These are phyloP conservation scores for Morpho helenor DNA, from an alignment of 2,888 invertebrate genomes.

Conservation along the genomic window DNA sequence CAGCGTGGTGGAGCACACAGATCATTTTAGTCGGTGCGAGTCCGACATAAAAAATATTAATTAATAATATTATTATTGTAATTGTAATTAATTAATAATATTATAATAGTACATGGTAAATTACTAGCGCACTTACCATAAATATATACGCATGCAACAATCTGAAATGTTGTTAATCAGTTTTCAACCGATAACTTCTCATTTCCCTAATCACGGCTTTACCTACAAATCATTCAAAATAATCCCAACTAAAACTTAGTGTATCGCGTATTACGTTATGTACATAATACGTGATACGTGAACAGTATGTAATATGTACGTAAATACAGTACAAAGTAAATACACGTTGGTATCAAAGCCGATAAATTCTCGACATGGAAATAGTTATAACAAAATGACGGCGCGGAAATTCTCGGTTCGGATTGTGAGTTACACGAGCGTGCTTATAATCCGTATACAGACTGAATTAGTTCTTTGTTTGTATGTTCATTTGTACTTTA, in stretches of 20 bases:
- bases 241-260: conserved; percentile 1
- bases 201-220: neutral
- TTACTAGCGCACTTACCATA: no score
- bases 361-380: conserved; percentile 7
- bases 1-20: no score
- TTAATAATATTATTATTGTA: no score
- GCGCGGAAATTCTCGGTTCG: conserved; percentile 1
- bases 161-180: neutral
- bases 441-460: neutral
- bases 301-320: no score
- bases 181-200: conserved; percentile 2
- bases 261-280: neutral
- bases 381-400: conserved; percentile 9
- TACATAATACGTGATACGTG: no score
- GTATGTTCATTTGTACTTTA: no score
- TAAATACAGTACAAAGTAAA: no score
- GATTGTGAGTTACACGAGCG: neutral
- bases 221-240: conserved; percentile 7
- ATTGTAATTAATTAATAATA: no score
- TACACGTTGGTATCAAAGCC: neutral
- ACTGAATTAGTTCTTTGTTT: neutral
- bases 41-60: no score
- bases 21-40: no score
- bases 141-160: no score
- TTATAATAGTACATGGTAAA: no score